These are phyloP conservation scores for Trichonephila clavata DNA, from an alignment of 1,140 invertebrate species.

Conservation along the genomic window DNA sequence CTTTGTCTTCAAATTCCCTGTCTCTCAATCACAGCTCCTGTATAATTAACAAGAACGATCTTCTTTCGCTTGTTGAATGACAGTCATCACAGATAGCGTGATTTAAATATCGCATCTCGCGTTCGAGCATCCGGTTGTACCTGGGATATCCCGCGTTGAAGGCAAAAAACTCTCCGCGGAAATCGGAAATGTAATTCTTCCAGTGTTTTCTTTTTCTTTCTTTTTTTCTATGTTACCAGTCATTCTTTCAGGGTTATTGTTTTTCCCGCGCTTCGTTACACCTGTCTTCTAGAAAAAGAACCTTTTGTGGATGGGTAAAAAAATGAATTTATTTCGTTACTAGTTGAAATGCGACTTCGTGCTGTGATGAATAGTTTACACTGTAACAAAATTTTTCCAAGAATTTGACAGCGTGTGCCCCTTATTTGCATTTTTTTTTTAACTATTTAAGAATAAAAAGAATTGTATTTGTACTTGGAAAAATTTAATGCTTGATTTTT, in stretches of 20 bases:
- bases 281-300: neutral
- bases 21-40: no score
- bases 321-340: neutral
- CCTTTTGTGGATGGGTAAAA: neutral
- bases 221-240: neutral
- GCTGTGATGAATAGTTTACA: no score
- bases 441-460: no score
- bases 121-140: neutral
- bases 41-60: no score
- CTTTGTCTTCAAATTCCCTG: no score
- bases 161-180: neutral
- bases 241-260: constrained; percentile 15
- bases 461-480: no score
- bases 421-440: no score
- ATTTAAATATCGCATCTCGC: neutral
- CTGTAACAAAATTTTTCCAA: no score
- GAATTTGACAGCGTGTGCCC: no score
- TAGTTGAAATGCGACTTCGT: neutral
- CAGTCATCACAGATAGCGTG: neutral
- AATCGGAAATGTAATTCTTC: constrained; percentile 8
- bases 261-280: neutral
- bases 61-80: no score
- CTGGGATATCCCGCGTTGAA: neutral
- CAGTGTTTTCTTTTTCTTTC: neutral
- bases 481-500: no score